Conservation (phyloP, 1,140 invertebrate genomes). For the Musca vetustissima region DNA sequence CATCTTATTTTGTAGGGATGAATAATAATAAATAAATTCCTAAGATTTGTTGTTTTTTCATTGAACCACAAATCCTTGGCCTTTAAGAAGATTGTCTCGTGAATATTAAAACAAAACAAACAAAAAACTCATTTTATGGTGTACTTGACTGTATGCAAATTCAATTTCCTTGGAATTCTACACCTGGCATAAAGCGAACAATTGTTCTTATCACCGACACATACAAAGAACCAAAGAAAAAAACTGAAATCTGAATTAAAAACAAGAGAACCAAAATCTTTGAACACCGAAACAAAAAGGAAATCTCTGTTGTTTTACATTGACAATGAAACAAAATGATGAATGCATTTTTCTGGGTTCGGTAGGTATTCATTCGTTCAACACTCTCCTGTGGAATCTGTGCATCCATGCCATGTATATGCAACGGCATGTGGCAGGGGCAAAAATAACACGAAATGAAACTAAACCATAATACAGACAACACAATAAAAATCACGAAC, state of each 20-base stretch:
- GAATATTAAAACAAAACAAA: too few species aligned
- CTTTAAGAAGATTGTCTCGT: too few species aligned
- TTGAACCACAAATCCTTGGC: too few species aligned
- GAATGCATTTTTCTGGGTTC: constrained; percentile 22
- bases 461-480: constrained; percentile 11
- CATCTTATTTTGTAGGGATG: too few species aligned
- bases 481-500: constrained; percentile 22
- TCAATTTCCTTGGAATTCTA: constrained; percentile 15
- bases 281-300: constrained; percentile 7
- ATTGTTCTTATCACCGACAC: constrained; percentile 3
- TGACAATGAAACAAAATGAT: constrained; percentile 21
- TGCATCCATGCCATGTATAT: background rate
- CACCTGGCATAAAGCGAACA: constrained; percentile 5
- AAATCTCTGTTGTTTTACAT: constrained; percentile 12
- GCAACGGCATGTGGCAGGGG: background rate
- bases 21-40: too few species aligned
- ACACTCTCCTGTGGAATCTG: background rate
- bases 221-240: too few species aligned
- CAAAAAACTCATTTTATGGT: too few species aligned
- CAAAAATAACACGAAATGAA: constrained; percentile 16
- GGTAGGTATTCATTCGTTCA: constrained; percentile 1
- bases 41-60: too few species aligned
- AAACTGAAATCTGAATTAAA: too few species aligned
- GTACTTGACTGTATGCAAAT: constrained; percentile 14
- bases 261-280: too few species aligned